These are phyloP conservation scores for Chrysocyon brachyurus DNA, from an alignment of 2,797 vertebrate genomes.

Conservation along the genomic window DNA sequence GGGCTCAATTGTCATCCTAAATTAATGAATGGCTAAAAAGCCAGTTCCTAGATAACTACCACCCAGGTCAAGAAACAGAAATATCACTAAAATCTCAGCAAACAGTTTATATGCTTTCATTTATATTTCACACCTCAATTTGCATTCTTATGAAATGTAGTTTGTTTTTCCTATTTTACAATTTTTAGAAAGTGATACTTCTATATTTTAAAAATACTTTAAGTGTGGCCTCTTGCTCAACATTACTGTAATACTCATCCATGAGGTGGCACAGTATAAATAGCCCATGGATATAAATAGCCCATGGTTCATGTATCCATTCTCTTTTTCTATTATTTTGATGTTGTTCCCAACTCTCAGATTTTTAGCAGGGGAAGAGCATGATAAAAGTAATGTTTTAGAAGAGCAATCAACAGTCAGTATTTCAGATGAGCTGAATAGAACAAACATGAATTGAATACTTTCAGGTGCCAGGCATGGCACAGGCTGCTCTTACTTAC, in stretches of 20 bases:
- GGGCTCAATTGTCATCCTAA: not conserved
- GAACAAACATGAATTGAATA: not conserved
- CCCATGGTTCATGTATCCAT: not conserved
- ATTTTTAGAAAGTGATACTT: not conserved
- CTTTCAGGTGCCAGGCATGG: not conserved
- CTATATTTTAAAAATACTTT: not conserved
- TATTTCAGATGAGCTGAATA: not conserved
- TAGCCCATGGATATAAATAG: not conserved
- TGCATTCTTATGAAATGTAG: not conserved
- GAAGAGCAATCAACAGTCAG: not conserved
- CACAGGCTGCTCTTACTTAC: rapidly evolving
- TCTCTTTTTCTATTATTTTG: not conserved
- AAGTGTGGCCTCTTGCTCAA: not conserved
- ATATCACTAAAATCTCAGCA: not conserved
- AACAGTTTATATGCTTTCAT: not conserved
- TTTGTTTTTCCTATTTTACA: not conserved
- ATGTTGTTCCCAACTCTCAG: not conserved
- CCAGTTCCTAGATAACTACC: not conserved
- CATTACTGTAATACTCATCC: not conserved
- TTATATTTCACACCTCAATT: not conserved
- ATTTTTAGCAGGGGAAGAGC: not conserved
- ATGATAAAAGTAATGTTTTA: not conserved
- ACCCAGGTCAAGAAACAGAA: not conserved
- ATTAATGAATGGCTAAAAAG: not conserved
- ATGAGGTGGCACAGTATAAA: not conserved